These are phyloP conservation scores for Lasioglossum marginatum DNA, from an alignment of 2,888 invertebrate genomes.

Conservation along the genomic window DNA sequence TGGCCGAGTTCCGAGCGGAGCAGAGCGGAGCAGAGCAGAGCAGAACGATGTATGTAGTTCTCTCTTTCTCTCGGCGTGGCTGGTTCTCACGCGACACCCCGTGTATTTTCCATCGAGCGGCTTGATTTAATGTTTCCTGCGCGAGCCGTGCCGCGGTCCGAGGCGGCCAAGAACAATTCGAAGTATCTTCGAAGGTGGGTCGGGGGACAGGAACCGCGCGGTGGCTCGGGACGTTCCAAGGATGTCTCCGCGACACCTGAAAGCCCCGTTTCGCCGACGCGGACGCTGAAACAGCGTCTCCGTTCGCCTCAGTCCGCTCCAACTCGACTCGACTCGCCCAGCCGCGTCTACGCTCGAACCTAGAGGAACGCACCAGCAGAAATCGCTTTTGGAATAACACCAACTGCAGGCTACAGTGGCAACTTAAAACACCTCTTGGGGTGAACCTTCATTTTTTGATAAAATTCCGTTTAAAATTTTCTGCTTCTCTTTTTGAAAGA, in stretches of 20 bases:
- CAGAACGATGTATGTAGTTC: neutral
- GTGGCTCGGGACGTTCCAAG: conserved; percentile 68
- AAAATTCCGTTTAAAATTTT: neutral
- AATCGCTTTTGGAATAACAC: neutral
- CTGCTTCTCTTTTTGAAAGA: neutral
- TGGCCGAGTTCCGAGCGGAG: neutral
- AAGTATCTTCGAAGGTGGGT: conserved; percentile 51
- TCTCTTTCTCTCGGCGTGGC: neutral
- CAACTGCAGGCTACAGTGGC: neutral
- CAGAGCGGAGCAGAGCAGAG: neutral
- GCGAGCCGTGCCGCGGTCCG: conserved; percentile 14
- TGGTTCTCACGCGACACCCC: conserved; percentile 47
- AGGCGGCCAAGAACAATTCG: conserved; percentile 37
- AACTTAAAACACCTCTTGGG: neutral
- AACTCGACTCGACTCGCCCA: neutral
- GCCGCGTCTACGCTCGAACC: neutral
- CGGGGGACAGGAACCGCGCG: conserved; percentile 31
- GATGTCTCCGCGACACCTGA: conserved; percentile 75
- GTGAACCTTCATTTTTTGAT: neutral
- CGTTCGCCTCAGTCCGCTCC: neutral
- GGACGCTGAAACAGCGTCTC: conserved; percentile 16
- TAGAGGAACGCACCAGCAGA: neutral
- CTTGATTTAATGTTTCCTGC: conserved; percentile 61
- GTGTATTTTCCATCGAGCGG: conserved; percentile 44
- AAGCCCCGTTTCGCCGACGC: conserved; percentile 66